Percentiles rank a stretch among this genome's conserved stretches.
phyloP scores from a whole-genome alignment of 2,113 vertebrate species.

The Mugil cephalus region DNA sequence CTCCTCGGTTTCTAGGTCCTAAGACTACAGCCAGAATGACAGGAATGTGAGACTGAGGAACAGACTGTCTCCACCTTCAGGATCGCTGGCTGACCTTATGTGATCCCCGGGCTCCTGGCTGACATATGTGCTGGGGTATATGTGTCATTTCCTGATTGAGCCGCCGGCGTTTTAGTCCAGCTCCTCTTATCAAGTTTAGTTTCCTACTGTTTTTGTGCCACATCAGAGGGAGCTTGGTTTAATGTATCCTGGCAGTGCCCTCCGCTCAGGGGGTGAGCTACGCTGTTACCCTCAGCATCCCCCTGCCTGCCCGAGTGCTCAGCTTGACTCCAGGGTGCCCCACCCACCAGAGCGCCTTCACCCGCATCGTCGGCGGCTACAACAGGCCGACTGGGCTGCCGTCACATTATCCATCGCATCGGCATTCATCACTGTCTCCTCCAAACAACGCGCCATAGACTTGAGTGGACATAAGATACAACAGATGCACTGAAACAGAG shows the following conservation, averaged over 20 bases:
- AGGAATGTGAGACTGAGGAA: conserved; percentile 50
- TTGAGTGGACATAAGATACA: conserved; percentile 6
- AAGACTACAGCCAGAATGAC: conserved; percentile 47
- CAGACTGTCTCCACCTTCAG: conserved; percentile 22
- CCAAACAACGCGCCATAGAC: background rate
- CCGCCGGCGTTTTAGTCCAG: conserved; percentile 18
- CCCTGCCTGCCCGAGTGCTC: conserved; percentile 32
- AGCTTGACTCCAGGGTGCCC: conserved; percentile 21
- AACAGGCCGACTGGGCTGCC: conserved; percentile 48
- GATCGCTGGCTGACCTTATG: conserved; percentile 24
- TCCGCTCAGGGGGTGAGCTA: conserved; percentile 20
- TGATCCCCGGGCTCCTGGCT: conserved; percentile 12
- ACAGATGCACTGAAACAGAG: conserved; percentile 25
- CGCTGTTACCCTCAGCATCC: conserved; percentile 35
- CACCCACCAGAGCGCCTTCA: conserved; percentile 10
- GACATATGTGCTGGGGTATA: conserved; percentile 30
- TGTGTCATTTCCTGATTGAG: conserved; percentile 18
- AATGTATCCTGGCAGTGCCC: conserved; percentile 46
- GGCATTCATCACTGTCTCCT: conserved; percentile 57
- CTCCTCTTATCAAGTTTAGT: conserved; percentile 6
- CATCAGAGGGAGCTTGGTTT: conserved; percentile 34
- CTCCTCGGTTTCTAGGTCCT: conserved; percentile 19
- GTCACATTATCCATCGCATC: conserved; percentile 59
- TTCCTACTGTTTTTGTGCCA: conserved; percentile 10
- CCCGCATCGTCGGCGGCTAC: conserved; percentile 11